Base-by-base conservation (phyloP, 1,140 invertebrate species). In the Neodiprion lecontei region DNA sequence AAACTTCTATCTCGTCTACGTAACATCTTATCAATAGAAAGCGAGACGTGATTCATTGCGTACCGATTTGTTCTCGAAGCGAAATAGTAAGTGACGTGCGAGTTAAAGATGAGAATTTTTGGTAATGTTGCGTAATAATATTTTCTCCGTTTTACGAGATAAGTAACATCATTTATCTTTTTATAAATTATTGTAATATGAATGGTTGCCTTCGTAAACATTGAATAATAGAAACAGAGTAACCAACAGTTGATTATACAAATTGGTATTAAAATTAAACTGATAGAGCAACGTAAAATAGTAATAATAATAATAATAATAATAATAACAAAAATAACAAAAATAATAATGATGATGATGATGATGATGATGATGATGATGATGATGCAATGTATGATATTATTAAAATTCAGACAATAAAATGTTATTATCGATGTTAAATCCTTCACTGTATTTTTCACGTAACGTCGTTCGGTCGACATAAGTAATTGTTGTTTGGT, bases 351-450 rank as follows among this genome's bases (percentile, higher is more conserved):
- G 9, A 61, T 17, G 4, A 61, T 61, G 9, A 9, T 61, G 9
- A 61, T 72, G 72, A 75, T 79, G 80, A 78, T 80, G 80, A 79
- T 82, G 83, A n/a, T 61, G 9, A 61, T 72, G 72, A 75, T 79
- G 80, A 78, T 80, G 80, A 79, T 82, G 83, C 83, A 78, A 82
- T 83, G 79, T 86, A 86, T 78, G 69, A 84, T 84, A 84, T 77
- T 81, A 86, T 85, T 85, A 87, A 40, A 85, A 80, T 86, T 84
- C 81, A 83, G 87, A 88, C 86, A 88, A 88, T 88, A 88, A 88
- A 87, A 87, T 87, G 87, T 88, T 88, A 87, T 85, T 86, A 88
- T 88, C 84, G 85, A 88, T 88, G 86, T 88, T 88, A 85, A 76
- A 71, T 61, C 53, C 53, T n/a, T 69, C 14, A 65, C 17, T 14